These are phyloP conservation scores for human (Homo sapiens) DNA, from an alignment of 2,113 vertebrate species.

Conservation along the genomic window DNA sequence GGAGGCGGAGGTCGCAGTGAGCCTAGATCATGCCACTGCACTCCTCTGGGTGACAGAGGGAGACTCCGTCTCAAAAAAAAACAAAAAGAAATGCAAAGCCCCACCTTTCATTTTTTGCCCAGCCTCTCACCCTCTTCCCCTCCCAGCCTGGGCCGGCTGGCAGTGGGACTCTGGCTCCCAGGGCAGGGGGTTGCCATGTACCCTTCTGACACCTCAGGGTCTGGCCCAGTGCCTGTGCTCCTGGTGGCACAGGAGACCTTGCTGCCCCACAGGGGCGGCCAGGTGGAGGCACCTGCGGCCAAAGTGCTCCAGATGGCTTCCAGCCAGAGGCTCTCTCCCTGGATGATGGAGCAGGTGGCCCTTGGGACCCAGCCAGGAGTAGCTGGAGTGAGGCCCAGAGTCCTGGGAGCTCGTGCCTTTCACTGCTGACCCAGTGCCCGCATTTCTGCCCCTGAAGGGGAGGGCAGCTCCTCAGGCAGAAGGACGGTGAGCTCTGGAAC, in stretches of 20 bases:
- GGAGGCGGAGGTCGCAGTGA: no score
- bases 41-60: no score
- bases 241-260: background rate
- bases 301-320: background rate
- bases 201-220: no score
- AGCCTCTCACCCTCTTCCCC: background rate
- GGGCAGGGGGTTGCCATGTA: rapidly evolving
- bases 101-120: no score
- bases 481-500: background rate
- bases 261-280: background rate
- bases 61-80: no score
- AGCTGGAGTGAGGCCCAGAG: background rate
- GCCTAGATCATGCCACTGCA: no score
- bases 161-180: background rate
- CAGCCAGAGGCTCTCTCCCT: background rate
- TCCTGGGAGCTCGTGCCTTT: no score
- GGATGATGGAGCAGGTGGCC: background rate
- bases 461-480: background rate
- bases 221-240: background rate
- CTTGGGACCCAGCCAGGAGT: background rate
- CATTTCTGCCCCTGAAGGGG: background rate
- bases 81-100: background rate
- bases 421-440: background rate
- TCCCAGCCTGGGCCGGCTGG: background rate
- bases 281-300: background rate